Evolutionary conservation across 2,113 vertebrate species (phyloP).

Genomic region (Antigone vipio): DNA sequence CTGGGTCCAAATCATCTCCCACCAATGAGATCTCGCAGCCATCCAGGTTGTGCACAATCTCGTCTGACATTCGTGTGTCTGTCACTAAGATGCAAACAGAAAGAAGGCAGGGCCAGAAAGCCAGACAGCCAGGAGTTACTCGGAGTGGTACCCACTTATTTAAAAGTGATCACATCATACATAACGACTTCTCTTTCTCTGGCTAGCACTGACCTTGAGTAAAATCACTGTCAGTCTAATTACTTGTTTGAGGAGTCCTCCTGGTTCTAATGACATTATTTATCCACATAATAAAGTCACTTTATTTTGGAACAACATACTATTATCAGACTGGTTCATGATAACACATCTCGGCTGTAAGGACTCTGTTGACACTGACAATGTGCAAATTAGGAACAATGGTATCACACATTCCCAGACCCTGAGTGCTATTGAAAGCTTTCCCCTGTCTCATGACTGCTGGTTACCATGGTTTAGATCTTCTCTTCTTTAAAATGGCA

Average conservation of each 20-base stretch:
- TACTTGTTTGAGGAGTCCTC: not conserved
- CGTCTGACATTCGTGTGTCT: slow-evolving; percentile 88
- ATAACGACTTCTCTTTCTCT: not conserved
- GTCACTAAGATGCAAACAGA: slow-evolving; percentile 57
- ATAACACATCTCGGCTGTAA: slow-evolving; percentile 22
- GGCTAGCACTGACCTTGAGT: not conserved
- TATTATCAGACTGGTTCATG: not conserved
- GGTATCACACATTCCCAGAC: not conserved
- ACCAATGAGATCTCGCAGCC: slow-evolving; percentile 93
- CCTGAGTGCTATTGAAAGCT: not conserved
- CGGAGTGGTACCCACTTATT: not conserved
- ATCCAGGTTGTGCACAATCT: slow-evolving; percentile 94
- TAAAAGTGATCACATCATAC: not conserved
- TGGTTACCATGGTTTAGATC: not conserved
- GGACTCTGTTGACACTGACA: not conserved
- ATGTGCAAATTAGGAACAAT: not conserved
- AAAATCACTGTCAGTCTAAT: not conserved
- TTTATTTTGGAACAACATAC: slow-evolving; percentile 17
- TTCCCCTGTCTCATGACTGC: not conserved
- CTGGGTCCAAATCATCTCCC: slow-evolving; percentile 91
- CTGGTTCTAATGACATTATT: not conserved
- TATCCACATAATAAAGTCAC: not conserved
- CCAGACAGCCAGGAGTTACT: not conserved
- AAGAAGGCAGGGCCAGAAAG: not conserved
- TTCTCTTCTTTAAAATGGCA: not conserved